A percentile compares a stretch with the other conserved stretches of the same genome.
phyloP scores from a whole-genome alignment of 2,113 vertebrate species.

The Illadopsis cleaveri region DNA sequence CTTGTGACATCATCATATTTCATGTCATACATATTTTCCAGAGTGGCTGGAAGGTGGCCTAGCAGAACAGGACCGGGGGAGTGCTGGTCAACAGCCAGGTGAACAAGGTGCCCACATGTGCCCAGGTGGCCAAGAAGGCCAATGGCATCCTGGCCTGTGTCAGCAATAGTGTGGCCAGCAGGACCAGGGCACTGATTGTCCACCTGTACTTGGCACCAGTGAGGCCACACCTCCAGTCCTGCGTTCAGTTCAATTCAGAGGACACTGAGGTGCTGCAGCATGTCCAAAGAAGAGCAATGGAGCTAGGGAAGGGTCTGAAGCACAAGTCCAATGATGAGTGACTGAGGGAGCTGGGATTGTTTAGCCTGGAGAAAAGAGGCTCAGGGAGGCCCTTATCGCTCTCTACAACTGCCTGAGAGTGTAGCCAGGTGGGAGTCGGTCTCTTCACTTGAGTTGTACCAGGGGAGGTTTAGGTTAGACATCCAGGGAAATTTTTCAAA shows the following conservation, averaged over 20 bases:
- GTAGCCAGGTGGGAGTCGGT: accelerated
- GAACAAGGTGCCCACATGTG: neutral
- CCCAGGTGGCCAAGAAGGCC: neutral
- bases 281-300: neutral
- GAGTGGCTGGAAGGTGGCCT: neutral
- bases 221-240: accelerated
- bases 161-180: neutral
- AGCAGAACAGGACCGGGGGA: neutral
- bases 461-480: neutral
- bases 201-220: accelerated
- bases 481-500: neutral
- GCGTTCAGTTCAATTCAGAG: neutral
- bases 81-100: neutral
- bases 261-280: neutral
- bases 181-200: neutral
- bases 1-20: neutral
- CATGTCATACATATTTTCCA: neutral
- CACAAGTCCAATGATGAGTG: neutral
- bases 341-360: neutral
- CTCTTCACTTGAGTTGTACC: neutral
- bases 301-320: neutral
- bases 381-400: accelerated
- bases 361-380: neutral
- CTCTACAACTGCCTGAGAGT: neutral
- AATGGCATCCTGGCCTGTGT: accelerated